A percentile compares a stretch with the other conserved stretches of the same genome.
These are phyloP conservation scores for Polypterus senegalus DNA, from an alignment of 2,113 vertebrate species.

Conservation along the genomic window DNA sequence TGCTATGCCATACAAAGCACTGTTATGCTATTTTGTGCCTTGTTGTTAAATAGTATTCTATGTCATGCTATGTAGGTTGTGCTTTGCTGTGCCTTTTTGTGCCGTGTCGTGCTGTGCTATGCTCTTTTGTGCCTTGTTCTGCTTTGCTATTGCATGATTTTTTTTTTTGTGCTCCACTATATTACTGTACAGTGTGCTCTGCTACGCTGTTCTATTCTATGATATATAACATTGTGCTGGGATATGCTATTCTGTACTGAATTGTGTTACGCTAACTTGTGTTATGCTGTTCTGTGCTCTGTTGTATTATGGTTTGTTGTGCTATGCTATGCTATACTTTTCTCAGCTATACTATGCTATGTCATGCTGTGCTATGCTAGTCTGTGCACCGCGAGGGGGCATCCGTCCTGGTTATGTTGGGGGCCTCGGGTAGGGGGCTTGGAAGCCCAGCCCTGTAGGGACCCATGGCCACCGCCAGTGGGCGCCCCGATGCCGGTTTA, in stretches of 20 bases:
- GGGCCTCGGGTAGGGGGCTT: too few species aligned
- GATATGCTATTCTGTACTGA: too few species aligned
- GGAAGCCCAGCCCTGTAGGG: too few species aligned
- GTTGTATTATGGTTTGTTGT: constrained; percentile 1
- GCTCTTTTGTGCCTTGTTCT: neutral
- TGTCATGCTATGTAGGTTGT: neutral
- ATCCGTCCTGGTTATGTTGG: too few species aligned
- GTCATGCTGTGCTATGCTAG: neutral
- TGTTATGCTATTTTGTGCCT: neutral
- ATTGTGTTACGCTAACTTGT: neutral
- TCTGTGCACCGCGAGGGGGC: too few species aligned
- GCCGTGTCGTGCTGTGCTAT: neutral
- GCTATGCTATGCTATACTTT: neutral
- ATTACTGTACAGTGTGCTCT: too few species aligned
- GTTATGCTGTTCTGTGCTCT: neutral
- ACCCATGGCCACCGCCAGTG: too few species aligned
- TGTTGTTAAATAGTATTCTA: neutral
- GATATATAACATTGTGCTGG: too few species aligned
- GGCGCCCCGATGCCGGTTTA: too few species aligned
- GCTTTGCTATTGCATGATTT: neutral
- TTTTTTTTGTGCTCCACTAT: constrained; percentile 1
- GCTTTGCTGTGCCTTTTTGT: neutral
- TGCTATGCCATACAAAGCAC: neutral
- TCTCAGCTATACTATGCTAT: neutral
- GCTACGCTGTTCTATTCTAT: too few species aligned